Conservation (phyloP, 2,113 vertebrate species). For the Nibea albiflora region DNA sequence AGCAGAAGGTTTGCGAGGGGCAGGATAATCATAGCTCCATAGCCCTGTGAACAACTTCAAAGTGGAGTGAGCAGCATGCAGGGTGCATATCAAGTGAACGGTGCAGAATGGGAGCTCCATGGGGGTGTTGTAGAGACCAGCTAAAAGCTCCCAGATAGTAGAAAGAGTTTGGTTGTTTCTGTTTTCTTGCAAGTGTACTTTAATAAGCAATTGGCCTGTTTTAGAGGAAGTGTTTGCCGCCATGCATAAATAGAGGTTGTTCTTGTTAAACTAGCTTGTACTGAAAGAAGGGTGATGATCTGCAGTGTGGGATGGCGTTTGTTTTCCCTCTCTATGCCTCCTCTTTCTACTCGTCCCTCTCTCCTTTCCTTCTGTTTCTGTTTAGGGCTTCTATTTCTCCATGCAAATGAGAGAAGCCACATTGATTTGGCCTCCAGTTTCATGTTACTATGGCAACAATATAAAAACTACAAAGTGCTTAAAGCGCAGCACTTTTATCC, state of each 20-base stretch:
- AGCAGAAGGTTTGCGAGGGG: constrained; percentile 57
- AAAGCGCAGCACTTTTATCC: constrained; percentile 82
- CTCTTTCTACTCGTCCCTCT: constrained; percentile 25
- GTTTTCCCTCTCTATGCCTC: constrained; percentile 42
- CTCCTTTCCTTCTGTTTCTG: constrained; percentile 65
- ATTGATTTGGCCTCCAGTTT: constrained; percentile 82
- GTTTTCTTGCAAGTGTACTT: constrained; percentile 35
- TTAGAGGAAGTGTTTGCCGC: constrained; percentile 37
- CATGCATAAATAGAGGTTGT: constrained; percentile 27
- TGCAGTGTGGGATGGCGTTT: constrained; percentile 53
- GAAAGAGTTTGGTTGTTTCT: constrained; percentile 20
- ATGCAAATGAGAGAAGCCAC: constrained; percentile 83
- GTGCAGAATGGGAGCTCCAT: constrained; percentile 49
- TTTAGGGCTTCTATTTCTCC: constrained; percentile 70
- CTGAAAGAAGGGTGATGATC: constrained; percentile 45
- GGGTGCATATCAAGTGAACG: constrained; percentile 78
- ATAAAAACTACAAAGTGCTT: constrained; percentile 82
- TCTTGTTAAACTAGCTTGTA: constrained; percentile 50
- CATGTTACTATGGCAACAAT: constrained; percentile 84
- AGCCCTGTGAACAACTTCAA: constrained; percentile 75
- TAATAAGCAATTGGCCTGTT: constrained; percentile 43
- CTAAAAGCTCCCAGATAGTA: constrained; percentile 35
- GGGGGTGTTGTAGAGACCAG: constrained; percentile 26
- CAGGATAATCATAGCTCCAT: constrained; percentile 71
- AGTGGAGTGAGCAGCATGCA: constrained; percentile 67